Base-by-base conservation (phyloP, 2,888 invertebrate genomes). In the Bellardia pandia region DNA sequence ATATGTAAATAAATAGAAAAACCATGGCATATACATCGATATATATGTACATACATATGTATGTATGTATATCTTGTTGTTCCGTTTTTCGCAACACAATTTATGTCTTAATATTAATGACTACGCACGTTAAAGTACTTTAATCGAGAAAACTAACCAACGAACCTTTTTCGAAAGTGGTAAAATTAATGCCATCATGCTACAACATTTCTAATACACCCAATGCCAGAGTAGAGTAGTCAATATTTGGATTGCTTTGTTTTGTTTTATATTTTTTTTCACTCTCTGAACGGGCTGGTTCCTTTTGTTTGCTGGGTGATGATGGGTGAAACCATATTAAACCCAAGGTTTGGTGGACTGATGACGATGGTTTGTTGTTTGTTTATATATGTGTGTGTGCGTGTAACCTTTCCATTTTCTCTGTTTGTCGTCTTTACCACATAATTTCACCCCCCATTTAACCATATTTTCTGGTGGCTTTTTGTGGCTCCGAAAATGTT, bases 101-200 rank as follows among this genome's bases (percentile, higher is more conserved):
- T 86, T 71, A 81, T 72, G 78, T 89, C 89, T 86, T 88, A 14
- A 90, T 91, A 91, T 92, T 91, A 92, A 91, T 92, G 91, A 91
- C 90, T 90, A 89, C 89, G 91, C 91, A 91, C 91, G 91, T 89
- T 89, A 64, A 83, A 88, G 89, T 37, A 33, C 58, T 48, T 79
- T 71, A 58, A 62, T n/a, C 40, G 82, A 16, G 40, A 64, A 16
- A 14, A 48, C 23, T 9, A 45, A 11, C 11, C 9, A 45, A 45
- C n/a, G 62, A 23, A 72, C 56, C 62, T 53, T 74, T 71, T 42
- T 42, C 14, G 13, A 64, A 64, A 66, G 45, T 40, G 51, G 11
- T 66, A 42, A 77, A 56, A 66, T 56, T n/a, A 51, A 51, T 79
- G 60, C n/a, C 69, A n/a, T 33, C 75, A 78, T 72, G 69, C 81